Evolutionary conservation across 1,140 invertebrate species (phyloP), one percentile per base, ranked within the genome.

Genomic region (Ptiloglossa arizonensis): DNA sequence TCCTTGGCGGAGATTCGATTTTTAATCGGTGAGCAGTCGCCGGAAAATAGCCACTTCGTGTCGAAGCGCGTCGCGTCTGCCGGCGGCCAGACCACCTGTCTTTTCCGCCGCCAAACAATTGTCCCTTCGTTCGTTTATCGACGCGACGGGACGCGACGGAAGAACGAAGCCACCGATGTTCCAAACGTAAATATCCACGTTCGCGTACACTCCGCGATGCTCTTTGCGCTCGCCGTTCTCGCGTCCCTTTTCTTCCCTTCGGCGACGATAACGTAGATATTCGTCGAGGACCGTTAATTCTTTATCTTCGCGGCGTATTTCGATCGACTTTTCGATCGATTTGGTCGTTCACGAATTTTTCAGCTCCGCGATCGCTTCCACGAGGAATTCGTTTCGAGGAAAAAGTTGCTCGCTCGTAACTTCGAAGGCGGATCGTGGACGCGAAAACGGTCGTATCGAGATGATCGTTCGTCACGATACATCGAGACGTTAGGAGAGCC

Each of bases 21-120:
- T 91, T 92, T 92, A 92, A 92, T 92, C 91, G 90, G 88, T 87
- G 90, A 85, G 89, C 91, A 92, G 86, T 92, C 90, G 91, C 86
- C 86, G 91, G 91, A 92, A 92, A 92, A 92, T 92, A 92, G 91
- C 91, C 91, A 92, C 90, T 92, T 90, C 82, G 89, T 83, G 75
- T 87, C 81, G n/a, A n/a, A 87, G 87, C 88, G 82, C 80, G 82
- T 64, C 82, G 87, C 76, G 80, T 90, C 87, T 86, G 89, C 81
- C 87, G 89, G 87, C 88, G 86, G 83, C 80, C 32, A 85, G 87
- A 87, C 88, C 88, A 88, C 83, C 88, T 82, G 80, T 74, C 71
- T 66, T 59, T 66, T 41, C 50, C 41, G 41, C 74, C 29, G 68
- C 73, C 46, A 63, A 69, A 69, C 50, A 67, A 80, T 80, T 79